Evolutionary conservation across 2,888 invertebrate species (phyloP).

Genomic region (Girardia tigrina): DNA sequence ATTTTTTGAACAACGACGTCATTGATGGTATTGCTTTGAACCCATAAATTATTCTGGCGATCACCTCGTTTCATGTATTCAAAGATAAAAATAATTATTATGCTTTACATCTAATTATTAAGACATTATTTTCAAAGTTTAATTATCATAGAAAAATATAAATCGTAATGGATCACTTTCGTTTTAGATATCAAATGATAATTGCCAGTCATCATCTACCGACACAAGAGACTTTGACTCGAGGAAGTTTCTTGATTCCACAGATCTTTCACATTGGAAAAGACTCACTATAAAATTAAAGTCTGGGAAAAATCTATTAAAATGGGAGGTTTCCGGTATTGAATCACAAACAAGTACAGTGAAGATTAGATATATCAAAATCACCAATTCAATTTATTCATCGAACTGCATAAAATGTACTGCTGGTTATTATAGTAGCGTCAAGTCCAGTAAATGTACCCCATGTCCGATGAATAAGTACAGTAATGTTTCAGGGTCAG

Average conservation of each 20-base stretch:
- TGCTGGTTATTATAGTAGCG: background rate
- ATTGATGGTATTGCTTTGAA: too few relatives aligned
- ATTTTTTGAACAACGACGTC: too few relatives aligned
- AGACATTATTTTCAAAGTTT: too few relatives aligned
- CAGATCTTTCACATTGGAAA: background rate
- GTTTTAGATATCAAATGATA: background rate
- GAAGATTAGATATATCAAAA: background rate
- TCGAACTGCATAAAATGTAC: background rate
- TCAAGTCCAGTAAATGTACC: slow-evolving; percentile 14
- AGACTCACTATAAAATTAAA: background rate
- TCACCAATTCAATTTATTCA: background rate
- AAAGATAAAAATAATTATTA: too few relatives aligned
- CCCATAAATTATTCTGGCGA: too few relatives aligned
- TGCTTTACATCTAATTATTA: too few relatives aligned
- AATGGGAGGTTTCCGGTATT: background rate
- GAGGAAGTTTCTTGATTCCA: background rate
- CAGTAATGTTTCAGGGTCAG: background rate
- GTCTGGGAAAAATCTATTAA: background rate
- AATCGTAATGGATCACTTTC: too few relatives aligned
- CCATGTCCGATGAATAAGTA: background rate
- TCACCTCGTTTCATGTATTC: too few relatives aligned
- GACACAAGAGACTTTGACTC: background rate
- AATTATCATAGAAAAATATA: too few relatives aligned
- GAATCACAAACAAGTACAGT: background rate
- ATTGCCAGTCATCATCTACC: background rate